Evolutionary conservation across 2,888 invertebrate species (phyloP), one percentile per base, ranked within the genome.

Genomic region (Lysandra coridon): DNA sequence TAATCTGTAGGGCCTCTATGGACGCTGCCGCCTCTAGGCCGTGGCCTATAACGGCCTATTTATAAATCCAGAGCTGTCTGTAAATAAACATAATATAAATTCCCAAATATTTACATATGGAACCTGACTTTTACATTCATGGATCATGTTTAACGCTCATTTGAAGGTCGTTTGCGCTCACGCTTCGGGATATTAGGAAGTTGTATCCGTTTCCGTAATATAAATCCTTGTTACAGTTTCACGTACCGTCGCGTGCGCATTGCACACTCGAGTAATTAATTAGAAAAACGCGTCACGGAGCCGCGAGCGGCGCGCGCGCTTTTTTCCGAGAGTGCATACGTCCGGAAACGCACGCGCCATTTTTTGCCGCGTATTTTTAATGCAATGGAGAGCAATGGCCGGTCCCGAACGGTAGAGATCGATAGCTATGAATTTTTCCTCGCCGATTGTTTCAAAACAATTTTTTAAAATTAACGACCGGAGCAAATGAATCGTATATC

Each of bases 291-390:
- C 86, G 86, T 87, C 85, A 86, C 85, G 87, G 83, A 80, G 81
- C 79, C 75, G 79, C 80, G 80, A 81, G 82, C 82, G 84, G 85
- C 85, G 85, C 84, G 84, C 79, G 79, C 79, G 79, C 79, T 79
- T 85, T 86, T 86, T 84, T 85, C 82, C 83, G 80, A 81, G 80
- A 81, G 80, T 81, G 85, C 81, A 81, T 81, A 83, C 82, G 84
- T 86, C 84, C 83, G 85, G 84, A 86, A 86, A 84, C 83, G 83
- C 86, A 85, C 85, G 85, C 91, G 90, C 90, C 79, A 62, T 60
- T 79, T 79, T 79, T 79, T 79, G 44, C 73, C 44, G 23, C 84
- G 85, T 86, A 86, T 87, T 85, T 82, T 82, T 82, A 82, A 81
- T 82, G 80, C 80, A 82, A 81, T 80, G 53, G 83, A 83, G 83